phyloP scores from a whole-genome alignment of 2,113 vertebrate species.

The Pithys albifrons region DNA sequence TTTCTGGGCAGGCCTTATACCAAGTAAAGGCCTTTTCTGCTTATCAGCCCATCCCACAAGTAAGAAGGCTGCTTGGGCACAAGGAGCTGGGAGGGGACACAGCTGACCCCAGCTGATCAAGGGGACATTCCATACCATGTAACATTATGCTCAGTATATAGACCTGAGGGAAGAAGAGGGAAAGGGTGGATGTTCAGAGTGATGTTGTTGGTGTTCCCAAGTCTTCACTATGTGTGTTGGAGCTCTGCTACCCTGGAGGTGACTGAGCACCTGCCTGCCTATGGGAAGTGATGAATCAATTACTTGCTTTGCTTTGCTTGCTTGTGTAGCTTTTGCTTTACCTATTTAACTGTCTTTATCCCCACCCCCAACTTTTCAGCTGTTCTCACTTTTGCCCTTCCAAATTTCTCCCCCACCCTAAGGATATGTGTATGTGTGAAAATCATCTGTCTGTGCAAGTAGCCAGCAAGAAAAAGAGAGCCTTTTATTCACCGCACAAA shows the following conservation, averaged over 20 bases:
- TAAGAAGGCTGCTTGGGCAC: not conserved
- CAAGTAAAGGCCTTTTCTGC: not conserved
- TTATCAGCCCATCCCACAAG: not conserved
- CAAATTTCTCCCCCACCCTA: not conserved
- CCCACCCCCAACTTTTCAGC: not conserved
- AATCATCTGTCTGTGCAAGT: not conserved
- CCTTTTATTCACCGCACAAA: not conserved
- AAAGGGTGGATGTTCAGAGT: not conserved
- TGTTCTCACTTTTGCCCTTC: not conserved
- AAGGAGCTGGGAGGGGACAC: not conserved
- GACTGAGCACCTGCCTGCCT: not conserved
- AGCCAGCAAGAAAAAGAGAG: not conserved
- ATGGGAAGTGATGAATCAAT: not conserved
- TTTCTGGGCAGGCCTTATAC: not conserved
- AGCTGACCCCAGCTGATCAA: not conserved
- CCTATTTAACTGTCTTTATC: not conserved
- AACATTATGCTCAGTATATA: not conserved
- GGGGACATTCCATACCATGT: not conserved
- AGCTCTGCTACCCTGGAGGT: not conserved
- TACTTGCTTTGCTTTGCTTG: not conserved
- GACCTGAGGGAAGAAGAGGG: not conserved
- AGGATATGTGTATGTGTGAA: not conserved
- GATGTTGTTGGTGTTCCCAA: not conserved
- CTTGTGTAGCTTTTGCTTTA: not conserved
- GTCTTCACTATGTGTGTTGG: not conserved